Conservation (phyloP, 2,797 vertebrate species). For the Xenopus petersii region DNA sequence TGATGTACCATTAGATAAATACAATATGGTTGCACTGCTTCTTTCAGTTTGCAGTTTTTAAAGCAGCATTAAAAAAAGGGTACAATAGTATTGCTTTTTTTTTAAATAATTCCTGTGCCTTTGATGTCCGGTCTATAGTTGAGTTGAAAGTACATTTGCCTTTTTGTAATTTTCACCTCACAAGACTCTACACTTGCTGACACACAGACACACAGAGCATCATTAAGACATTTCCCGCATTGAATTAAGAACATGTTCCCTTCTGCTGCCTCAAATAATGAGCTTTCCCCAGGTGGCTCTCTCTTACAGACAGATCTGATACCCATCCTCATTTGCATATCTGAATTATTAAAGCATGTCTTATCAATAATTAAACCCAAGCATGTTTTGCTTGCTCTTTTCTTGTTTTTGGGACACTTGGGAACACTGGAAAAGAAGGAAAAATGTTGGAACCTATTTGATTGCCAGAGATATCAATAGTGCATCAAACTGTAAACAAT, state of each 20-base stretch:
- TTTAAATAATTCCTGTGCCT: background rate
- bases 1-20: too few species aligned
- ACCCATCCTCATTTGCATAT: conserved; percentile 45
- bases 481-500: background rate
- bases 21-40: too few species aligned
- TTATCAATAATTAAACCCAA: conserved; percentile 48
- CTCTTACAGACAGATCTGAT: conserved; percentile 47
- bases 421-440: conserved; percentile 15
- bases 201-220: conserved; percentile 33
- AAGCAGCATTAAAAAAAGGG: too few species aligned
- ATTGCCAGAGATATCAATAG: background rate
- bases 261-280: conserved; percentile 45
- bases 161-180: conserved; percentile 7
- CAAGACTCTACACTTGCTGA: conserved; percentile 36
- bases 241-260: conserved; percentile 44
- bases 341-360: conserved; percentile 47
- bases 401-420: conserved; percentile 28
- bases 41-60: too few species aligned
- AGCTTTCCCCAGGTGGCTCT: conserved; percentile 48
- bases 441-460: conserved; percentile 7
- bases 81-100: too few species aligned
- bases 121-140: background rate
- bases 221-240: conserved; percentile 44
- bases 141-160: conserved; percentile 11
- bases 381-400: conserved; percentile 43